These are phyloP conservation scores for Meloidogyne chitwoodi DNA, from an alignment of 1,140 invertebrate species.

Conservation along the genomic window DNA sequence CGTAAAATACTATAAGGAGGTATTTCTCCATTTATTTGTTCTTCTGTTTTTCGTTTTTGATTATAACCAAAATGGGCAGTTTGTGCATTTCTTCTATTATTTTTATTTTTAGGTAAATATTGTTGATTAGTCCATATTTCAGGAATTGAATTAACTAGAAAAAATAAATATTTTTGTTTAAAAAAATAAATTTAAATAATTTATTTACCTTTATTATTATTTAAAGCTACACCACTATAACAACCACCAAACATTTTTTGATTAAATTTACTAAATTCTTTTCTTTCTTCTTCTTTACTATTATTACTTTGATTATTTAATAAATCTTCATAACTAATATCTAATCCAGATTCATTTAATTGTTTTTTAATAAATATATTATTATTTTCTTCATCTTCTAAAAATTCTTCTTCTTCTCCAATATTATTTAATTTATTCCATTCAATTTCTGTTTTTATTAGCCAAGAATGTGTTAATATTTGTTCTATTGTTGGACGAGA, in stretches of 20 bases:
- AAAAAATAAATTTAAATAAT: too few species aligned
- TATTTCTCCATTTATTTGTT: not conserved
- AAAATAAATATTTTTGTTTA: too few species aligned
- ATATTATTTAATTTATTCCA: constrained; percentile 21
- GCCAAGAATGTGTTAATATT: constrained; percentile 30
- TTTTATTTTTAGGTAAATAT: not conserved
- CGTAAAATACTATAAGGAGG: not conserved
- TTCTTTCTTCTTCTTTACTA: not conserved
- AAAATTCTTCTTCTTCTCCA: not conserved
- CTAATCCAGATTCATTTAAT: constrained; percentile 1
- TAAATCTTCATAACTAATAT: not conserved
- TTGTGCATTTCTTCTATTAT: not conserved
- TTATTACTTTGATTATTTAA: not conserved
- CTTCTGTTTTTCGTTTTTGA: not conserved
- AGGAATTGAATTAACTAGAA: not conserved
- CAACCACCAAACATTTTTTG: not conserved
- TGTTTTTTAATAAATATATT: not conserved
- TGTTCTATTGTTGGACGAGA: constrained; percentile 29
- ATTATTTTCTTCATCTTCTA: not conserved
- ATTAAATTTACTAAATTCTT: not conserved
- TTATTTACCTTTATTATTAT: not conserved
- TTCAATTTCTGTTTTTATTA: constrained; percentile 11
- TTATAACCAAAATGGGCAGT: not conserved
- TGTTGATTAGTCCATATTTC: not conserved
- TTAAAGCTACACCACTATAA: not conserved